Percentiles rank a stretch among this genome's conserved stretches.
Conservation (phyloP, 2,888 invertebrate genomes). For the Tanypteryx hageni region DNA sequence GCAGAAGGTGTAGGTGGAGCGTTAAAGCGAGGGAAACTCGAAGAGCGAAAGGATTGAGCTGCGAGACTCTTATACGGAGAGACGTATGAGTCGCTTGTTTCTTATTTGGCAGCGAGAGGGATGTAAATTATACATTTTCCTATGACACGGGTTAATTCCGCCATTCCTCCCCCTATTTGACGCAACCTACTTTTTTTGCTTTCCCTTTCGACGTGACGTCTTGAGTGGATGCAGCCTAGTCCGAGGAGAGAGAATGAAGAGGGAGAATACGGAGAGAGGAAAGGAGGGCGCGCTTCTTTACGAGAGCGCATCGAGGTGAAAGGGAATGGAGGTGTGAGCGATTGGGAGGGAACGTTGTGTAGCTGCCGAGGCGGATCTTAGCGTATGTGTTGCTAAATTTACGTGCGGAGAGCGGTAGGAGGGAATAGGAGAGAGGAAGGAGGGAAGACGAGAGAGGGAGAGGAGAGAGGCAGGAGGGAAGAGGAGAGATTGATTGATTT, state of each 20-base stretch:
- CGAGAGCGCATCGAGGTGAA: neutral
- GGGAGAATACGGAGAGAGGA: neutral
- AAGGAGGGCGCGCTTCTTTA: neutral
- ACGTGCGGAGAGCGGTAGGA: neutral
- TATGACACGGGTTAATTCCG: neutral
- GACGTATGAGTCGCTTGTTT: too few species aligned
- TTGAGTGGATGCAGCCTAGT: constrained; percentile 12
- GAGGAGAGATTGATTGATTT: neutral
- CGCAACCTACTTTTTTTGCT: too few species aligned
- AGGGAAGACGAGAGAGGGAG: neutral
- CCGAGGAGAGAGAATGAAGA: neutral
- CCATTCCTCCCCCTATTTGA: neutral
- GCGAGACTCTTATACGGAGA: neutral
- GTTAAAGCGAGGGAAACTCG: neutral
- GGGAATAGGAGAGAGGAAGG: constrained; percentile 40
- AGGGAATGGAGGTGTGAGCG: neutral
- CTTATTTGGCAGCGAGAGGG: neutral
- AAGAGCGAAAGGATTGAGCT: neutral
- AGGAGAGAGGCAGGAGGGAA: neutral
- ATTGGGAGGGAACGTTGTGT: neutral
- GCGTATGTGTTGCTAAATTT: too few species aligned
- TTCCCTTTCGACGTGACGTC: constrained; percentile 14
- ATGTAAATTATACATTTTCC: neutral
- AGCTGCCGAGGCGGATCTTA: neutral
- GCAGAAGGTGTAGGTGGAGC: neutral